Percentiles rank a stretch among this genome's conserved stretches.
These are phyloP conservation scores for Lottia scabra DNA, from an alignment of 2,888 invertebrate genomes.

Conservation along the genomic window DNA sequence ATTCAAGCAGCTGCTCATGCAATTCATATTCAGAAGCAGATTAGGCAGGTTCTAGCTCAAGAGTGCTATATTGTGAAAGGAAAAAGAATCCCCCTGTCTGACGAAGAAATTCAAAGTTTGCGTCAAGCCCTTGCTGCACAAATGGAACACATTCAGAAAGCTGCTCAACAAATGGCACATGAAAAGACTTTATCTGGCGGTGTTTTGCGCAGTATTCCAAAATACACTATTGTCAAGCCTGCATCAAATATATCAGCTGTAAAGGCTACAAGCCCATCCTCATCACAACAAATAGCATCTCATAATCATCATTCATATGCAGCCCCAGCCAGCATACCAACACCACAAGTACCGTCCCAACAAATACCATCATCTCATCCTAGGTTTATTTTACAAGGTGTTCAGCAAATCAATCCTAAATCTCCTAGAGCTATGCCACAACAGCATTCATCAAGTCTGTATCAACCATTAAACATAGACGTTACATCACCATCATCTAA, in stretches of 20 bases:
- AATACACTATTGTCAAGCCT: not conserved
- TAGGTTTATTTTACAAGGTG: constrained; percentile 35
- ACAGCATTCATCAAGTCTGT: constrained; percentile 26
- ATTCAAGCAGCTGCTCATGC: not conserved
- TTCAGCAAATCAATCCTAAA: constrained; percentile 29
- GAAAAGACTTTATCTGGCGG: not conserved
- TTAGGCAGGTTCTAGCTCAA: not conserved
- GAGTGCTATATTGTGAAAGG: not conserved
- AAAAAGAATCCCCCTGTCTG: not conserved
- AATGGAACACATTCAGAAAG: not conserved
- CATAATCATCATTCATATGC: constrained; percentile 1
- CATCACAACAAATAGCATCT: not conserved
- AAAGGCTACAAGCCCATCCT: not conserved
- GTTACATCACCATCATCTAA: constrained; percentile 18
- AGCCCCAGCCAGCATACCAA: not conserved
- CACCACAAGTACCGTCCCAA: not conserved
- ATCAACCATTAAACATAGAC: constrained; percentile 19
- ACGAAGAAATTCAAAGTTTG: not conserved
- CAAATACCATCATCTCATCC: constrained; percentile 10
- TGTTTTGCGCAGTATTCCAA: not conserved
- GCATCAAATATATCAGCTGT: not conserved
- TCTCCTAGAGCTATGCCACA: constrained; percentile 19
- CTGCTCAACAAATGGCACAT: not conserved
- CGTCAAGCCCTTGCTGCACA: not conserved
- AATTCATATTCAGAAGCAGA: constrained; percentile 1